Evolutionary conservation across 2,113 vertebrate species (phyloP).

Genomic region (Clarias macrocephalus): DNA sequence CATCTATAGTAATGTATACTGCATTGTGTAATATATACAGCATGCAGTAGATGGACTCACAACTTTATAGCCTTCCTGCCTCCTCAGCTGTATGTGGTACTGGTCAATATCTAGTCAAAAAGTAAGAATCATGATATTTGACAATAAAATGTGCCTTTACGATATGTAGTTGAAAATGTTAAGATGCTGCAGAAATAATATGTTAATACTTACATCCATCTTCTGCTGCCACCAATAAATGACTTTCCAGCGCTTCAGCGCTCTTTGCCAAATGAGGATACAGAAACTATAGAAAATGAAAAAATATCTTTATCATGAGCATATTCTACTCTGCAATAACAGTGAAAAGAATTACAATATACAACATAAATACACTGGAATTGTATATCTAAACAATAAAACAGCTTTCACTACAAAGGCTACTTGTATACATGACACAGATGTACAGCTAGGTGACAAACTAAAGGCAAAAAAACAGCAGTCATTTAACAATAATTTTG

Average conservation of each 20-base stretch:
- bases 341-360: background rate
- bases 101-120: constrained; percentile 84
- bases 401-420: background rate
- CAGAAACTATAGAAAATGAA: constrained; percentile 78
- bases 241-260: constrained; percentile 72
- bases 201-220: constrained; percentile 90
- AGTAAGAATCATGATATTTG: background rate
- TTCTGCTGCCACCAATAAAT: constrained; percentile 86
- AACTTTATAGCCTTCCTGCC: constrained; percentile 83
- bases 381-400: background rate
- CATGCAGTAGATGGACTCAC: constrained; percentile 68
- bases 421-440: background rate
- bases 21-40: background rate
- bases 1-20: background rate
- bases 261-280: constrained; percentile 71
- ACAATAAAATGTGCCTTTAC: background rate
- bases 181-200: background rate
- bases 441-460: background rate
- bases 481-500: background rate
- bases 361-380: background rate
- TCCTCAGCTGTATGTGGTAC: constrained; percentile 77
- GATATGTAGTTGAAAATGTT: background rate
- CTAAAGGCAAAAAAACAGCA: background rate
- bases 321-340: background rate
- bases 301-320: constrained; percentile 7